These are phyloP conservation scores for Hetaerina titia DNA, from an alignment of 2,888 invertebrate species.

Conservation along the genomic window DNA sequence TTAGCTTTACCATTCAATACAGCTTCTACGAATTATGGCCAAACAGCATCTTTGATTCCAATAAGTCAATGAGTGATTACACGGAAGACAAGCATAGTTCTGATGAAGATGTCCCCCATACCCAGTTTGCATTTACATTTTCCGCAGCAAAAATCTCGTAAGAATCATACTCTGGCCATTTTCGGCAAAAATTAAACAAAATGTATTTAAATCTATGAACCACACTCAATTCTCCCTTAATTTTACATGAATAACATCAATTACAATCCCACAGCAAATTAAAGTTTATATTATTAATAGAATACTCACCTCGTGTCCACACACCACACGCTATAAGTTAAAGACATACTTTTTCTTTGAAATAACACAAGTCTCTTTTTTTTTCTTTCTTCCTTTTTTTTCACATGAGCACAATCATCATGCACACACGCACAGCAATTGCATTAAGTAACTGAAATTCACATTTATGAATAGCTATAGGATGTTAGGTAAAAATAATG, in stretches of 20 bases:
- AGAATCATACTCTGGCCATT: conserved; percentile 17
- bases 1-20: neutral
- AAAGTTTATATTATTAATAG: conserved; percentile 43
- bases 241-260: conserved; percentile 51
- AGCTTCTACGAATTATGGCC: neutral
- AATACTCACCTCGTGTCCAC: conserved; percentile 66
- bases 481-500: conserved; percentile 49
- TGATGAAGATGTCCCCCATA: conserved; percentile 22
- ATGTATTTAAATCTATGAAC: conserved; percentile 23
- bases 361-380: conserved; percentile 61
- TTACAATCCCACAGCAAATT: conserved; percentile 46
- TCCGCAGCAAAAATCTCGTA: neutral
- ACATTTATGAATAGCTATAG: conserved; percentile 49
- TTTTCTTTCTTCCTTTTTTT: conserved; percentile 39
- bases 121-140: conserved; percentile 32
- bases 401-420: conserved; percentile 54
- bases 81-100: conserved; percentile 63
- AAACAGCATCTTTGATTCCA: conserved; percentile 45
- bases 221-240: conserved; percentile 38
- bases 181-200: conserved; percentile 37
- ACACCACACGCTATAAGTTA: conserved; percentile 54
- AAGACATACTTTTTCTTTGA: neutral
- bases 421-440: conserved; percentile 57
- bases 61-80: neutral
- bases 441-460: conserved; percentile 44